Evolutionary conservation across 2,888 invertebrate species (phyloP), one percentile per base, ranked within the genome.

Genomic region (Cephus pulcher): DNA sequence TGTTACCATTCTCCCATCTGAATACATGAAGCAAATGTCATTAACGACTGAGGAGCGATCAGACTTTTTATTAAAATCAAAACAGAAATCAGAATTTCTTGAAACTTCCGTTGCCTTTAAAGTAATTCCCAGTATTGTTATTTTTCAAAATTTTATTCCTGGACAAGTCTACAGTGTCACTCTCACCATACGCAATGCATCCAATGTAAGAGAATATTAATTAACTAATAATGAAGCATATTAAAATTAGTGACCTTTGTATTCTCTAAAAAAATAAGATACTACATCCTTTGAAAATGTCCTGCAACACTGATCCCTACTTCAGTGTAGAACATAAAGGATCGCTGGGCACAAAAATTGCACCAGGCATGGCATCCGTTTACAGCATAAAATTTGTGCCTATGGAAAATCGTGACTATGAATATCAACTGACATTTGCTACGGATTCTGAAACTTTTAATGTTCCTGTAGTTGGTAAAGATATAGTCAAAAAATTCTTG

Each of bases 311-410:
- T 77, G 92, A 93, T 33, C 92, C 93, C 2, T 92, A 91, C 83
- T 94, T 95, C 85, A 90, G 88, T 74, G 88, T 95, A 73, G 92
- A 88, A n/a, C 87, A 93, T 85, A 90, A 92, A 12, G 91, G 92
- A 75, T 90, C 90, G 35, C 90, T 89, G 12, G 88, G 92, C 69
- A 92, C 92, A 0, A 94, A 95, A 86, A 90, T 96, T 34, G 96
- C 95, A 9, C 95, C 96, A 30, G 96, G 96, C 71, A 94, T 96
- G 84, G 93, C 94, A 33, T 93, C 94, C 68, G 91, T 93, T 3
- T 94, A 95, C 84, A 92, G 92, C 11, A 90, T 96, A 11, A 94
- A 93, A 74, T 96, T 96, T 89, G 91, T 88, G 73, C 95, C 96
- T 0, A 92, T 93, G 12, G 93, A 93, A 78, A 89, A 90, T 69